Percentiles rank a stretch among this genome's conserved stretches.
These are phyloP conservation scores for Acromyrmex echinatior DNA, from an alignment of 1,140 invertebrate species.

Conservation along the genomic window DNA sequence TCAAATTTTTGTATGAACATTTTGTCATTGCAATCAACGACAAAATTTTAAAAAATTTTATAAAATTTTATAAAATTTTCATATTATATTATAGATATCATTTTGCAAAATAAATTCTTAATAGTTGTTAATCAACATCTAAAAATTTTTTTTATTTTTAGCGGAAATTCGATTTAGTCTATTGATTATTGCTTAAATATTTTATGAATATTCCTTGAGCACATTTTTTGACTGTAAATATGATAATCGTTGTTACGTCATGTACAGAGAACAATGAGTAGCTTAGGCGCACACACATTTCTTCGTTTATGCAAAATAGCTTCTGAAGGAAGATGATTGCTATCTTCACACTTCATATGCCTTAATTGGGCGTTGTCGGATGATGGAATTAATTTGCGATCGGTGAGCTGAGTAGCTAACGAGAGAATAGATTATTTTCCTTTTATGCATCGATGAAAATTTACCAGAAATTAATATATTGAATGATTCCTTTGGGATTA, in stretches of 20 bases:
- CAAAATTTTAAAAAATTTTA: no score
- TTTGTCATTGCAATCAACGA: background rate
- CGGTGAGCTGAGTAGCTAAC: slow-evolving; percentile 71
- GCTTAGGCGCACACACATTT: slow-evolving; percentile 19
- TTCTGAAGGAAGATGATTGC: slow-evolving; percentile 73
- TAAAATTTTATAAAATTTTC: background rate
- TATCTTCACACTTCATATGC: slow-evolving; percentile 80
- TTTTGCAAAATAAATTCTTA: background rate
- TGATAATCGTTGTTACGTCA: slow-evolving; percentile 51
- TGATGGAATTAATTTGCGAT: slow-evolving; percentile 82
- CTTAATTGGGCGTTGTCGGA: slow-evolving; percentile 81
- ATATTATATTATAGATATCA: background rate
- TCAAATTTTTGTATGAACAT: background rate
- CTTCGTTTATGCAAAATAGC: slow-evolving; percentile 41
- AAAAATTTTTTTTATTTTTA: background rate
- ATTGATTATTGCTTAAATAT: background rate
- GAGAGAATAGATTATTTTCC: slow-evolving; percentile 61
- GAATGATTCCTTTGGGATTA: slow-evolving; percentile 39
- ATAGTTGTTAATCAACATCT: background rate
- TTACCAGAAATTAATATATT: slow-evolving; percentile 46
- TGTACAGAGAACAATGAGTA: slow-evolving; percentile 36
- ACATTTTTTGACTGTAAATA: slow-evolving; percentile 4
- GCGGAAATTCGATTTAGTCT: background rate
- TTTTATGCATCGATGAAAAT: slow-evolving; percentile 29
- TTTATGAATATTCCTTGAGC: background rate